Conservation (phyloP, 53 echinoderm and acorn worm species). For the Echinometra lucunter region DNA sequence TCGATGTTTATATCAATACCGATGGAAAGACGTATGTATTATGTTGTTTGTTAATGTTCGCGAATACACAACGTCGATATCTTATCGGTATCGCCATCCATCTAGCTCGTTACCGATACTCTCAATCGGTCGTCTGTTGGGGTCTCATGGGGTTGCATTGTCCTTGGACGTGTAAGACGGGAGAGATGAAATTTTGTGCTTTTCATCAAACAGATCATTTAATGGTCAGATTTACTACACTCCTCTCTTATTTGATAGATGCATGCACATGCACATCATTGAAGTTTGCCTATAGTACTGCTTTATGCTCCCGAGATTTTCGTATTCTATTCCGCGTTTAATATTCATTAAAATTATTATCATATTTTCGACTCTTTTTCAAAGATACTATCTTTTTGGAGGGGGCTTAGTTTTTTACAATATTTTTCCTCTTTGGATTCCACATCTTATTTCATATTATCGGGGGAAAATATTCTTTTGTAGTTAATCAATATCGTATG, state of each 20-base stretch:
- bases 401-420: too few species aligned
- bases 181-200: neutral
- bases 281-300: too few species aligned
- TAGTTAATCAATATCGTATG: too few species aligned
- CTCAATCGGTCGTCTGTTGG: neutral
- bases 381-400: too few species aligned
- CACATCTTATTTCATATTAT: too few species aligned
- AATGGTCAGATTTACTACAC: neutral
- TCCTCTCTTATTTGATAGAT: neutral
- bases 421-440: too few species aligned
- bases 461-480: too few species aligned
- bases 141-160: constrained; percentile 9
- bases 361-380: too few species aligned
- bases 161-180: constrained; percentile 36
- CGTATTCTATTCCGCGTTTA: too few species aligned
- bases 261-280: too few species aligned
- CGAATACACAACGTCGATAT: constrained; percentile 53
- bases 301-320: too few species aligned
- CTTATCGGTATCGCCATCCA: constrained; percentile 40
- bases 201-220: neutral
- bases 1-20: constrained; percentile 58
- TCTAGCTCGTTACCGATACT: constrained; percentile 51
- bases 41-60: constrained; percentile 69
- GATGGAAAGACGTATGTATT: constrained; percentile 55
- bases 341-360: too few species aligned